A percentile compares a stretch with the other conserved stretches of the same genome.
phyloP scores from a whole-genome alignment of 2,797 vertebrate genomes.

The Mus caroli region DNA sequence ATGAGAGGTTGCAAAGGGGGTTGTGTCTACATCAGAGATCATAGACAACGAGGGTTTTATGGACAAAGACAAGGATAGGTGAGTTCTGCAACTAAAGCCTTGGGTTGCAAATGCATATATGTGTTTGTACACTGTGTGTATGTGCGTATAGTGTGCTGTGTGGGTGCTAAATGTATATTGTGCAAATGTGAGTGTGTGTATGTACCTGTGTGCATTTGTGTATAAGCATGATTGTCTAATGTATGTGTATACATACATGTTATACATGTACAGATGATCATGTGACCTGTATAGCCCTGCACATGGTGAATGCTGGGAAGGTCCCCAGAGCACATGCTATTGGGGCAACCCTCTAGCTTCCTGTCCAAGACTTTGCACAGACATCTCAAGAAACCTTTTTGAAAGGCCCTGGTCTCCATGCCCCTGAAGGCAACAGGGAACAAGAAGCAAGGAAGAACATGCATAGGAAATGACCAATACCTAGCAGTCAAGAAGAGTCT shows the following conservation, averaged over 20 bases:
- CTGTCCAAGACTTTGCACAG: not conserved
- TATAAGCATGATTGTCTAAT: not conserved
- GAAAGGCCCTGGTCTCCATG: not conserved
- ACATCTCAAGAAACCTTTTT: not conserved
- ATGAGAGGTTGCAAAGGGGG: conserved; percentile 72
- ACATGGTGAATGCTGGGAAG: not conserved
- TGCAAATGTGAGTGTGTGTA: not conserved
- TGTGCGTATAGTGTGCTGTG: too few species aligned
- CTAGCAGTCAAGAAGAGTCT: not conserved
- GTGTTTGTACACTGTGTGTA: accelerated
- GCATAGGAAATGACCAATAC: not conserved
- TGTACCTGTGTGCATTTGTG: not conserved
- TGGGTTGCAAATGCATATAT: not conserved
- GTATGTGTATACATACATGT: too few species aligned
- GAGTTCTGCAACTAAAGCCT: not conserved
- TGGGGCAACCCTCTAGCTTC: not conserved
- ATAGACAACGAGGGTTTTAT: not conserved
- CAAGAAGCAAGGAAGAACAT: too few species aligned
- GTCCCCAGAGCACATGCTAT: not conserved
- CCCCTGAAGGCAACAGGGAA: not conserved
- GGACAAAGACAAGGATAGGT: not conserved
- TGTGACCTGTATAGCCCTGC: not conserved
- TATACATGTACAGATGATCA: not conserved
- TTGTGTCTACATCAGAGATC: conserved; percentile 25
- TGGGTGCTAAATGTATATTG: too few species aligned